Evolutionary conservation across 1,140 invertebrate genomes (phyloP), one percentile per base, ranked within the genome.

Genomic region (Macrobrachium rosenbergii): DNA sequence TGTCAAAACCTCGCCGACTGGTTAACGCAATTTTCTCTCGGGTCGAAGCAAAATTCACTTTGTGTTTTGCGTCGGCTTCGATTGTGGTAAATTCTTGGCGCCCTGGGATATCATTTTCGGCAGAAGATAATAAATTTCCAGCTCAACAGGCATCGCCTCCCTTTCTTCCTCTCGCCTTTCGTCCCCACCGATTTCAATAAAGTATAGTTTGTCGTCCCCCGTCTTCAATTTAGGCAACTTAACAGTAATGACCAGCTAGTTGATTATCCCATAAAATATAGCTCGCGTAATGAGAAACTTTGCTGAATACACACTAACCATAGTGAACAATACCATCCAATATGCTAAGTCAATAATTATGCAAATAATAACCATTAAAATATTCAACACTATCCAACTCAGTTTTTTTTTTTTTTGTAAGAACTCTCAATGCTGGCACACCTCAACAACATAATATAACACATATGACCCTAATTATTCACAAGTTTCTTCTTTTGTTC

Each of bases 401-500:
- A n/a, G 7, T 19, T 73, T 69, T 16, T 58, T 69, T 19, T 73
- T 69, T 16, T 58, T 69, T 83, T 21, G 58, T 82, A 59, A 21
- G 52, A 52, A 67, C n/a, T n/a, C 10, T 45, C 21, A 7, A 37
- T 81, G 63, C 69, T 80, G 81, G 81, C 78, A 87, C 60, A 64
- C 64, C 58, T 87, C 78, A 81, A 67, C 77, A 87, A 87, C 69
- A 73, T 75, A 59, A 67, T 79, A n/a, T 67, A 87, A 87, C 84
- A 87, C 37, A 64, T 62, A 43, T 60, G 58, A 52, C 45, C 84
- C 78, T 87, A 87, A 87, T 87, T 87, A 87, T 81, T 87, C 84
- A 87, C 84, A 80, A 73, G 78, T 81, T 81, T 67, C 58, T 77
- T 75, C 78, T n/a, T 81, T 87, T 87, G 84, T 87, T 81, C 64